Evolutionary conservation across 2,797 vertebrate species (phyloP), one percentile per base, ranked within the genome.

Genomic region (Chrysolophus pictus): DNA sequence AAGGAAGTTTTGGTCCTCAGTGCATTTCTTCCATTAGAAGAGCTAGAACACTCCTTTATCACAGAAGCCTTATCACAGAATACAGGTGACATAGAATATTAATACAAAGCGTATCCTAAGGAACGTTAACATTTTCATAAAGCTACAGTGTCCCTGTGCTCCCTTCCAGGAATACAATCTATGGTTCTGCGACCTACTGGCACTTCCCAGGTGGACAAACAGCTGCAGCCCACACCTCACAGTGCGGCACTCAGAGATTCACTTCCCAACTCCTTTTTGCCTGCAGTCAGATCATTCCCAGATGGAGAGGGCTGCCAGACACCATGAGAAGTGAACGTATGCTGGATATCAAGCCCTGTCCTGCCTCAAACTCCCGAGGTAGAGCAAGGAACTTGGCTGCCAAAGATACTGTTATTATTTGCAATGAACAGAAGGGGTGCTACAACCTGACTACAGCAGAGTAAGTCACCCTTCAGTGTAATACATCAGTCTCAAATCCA

Each of bases 61-160:
- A 93, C 77, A 94, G 72, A 85, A 60, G 91, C 89, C 82, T 71
- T 71, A 81, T 89, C 0, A 79, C 86, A 84, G 88, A 81, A 69
- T 76, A 85, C 94, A 95, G 93, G 21, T 29, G 58, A 28, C 37
- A 47, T 37, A 47, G 33, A 74, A 72, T 59, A 80, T 60, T 79
- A 82, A 86, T 88, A 88, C 73, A 80, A 73, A 35, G 39, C 53
- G 42, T 18, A 23, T 47, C 70, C 76, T 68, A 39, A 44, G 80
- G 55, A 79, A 47, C 74, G 91, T 68, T 75, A 81, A 59, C 35
- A 29, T 64, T 35, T 24, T 73, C 53, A 35, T 9, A 29, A 65
- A 51, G 16, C 31, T 35, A 23, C 46, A 13, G 77, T 41, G 33
- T 37, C 10, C 23, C 31, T 49, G 33, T 26, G 60, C 13, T 28